Base-by-base conservation (phyloP, 1,140 invertebrate species). In the Acromyrmex echinatior region DNA sequence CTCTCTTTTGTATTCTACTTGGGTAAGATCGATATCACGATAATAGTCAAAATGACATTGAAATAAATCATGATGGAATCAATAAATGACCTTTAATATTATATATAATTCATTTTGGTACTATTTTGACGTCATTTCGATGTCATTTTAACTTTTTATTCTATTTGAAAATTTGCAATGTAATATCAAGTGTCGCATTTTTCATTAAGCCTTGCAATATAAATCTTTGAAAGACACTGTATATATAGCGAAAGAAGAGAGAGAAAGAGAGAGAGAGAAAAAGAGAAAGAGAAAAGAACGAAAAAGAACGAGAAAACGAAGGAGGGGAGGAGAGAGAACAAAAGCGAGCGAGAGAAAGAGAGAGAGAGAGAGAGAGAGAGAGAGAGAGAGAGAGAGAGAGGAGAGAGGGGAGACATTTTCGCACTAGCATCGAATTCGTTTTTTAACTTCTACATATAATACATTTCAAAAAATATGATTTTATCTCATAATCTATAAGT, bases 191-290 rank as follows among this genome's bases (percentile, higher is more conserved):
- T 2, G 56, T 58, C 51, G 16, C 16, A 56, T 56, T 45, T 63
- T 63, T 18, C 5, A 35, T 39, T 39, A 39, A 45, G 16, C 9
- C 3, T 25, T n/a, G 18, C 74, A 39, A 77, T 60, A 31, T 2
- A 7, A 62, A 63, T 78, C 5, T 45, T 78, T 49, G 14, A 49
- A 28, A 16, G n/a, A 63, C 4, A 45, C 35, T 28, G 31, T 63
- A 78, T n/a, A 78, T n/a, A n/a, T 58, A 14, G 31, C 14, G 7
- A 76, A 76, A n/a, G 53, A 31, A 73, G 14, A 63, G 28, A 63
- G 62, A 31, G 28, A 31, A 4, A 62, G 60, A 7, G 7, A 62
- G 60, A 7, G 7, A 58, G 56, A 58, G 58, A 25, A 16, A 51
- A 51, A 16, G 49, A 76, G 12, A 56, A n/a, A 73, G n/a, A 63